Evolutionary conservation across 2,113 vertebrate species (phyloP).

Genomic region (Poicephalus gulielmi): DNA sequence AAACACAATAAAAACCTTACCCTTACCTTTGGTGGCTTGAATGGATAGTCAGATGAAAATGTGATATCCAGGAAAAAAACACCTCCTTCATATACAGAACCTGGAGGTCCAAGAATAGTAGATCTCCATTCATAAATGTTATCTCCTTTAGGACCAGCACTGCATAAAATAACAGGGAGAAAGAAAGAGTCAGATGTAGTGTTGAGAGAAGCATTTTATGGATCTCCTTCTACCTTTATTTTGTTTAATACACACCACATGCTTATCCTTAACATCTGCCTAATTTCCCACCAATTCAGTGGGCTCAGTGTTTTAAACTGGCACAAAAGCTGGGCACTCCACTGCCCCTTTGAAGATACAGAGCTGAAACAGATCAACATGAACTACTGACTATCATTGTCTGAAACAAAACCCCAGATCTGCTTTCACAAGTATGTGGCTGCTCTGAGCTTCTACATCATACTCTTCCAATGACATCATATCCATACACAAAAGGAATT

Average conservation of each 20-base stretch:
- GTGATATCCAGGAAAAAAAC: conserved; percentile 98
- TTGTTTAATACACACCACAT: not conserved
- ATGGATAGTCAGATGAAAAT: conserved; percentile 97
- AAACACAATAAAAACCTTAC: conserved; percentile 12
- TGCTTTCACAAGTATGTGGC: not conserved
- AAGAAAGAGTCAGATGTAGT: conserved; percentile 6
- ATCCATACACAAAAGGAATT: not conserved
- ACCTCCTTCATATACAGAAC: conserved; percentile 95
- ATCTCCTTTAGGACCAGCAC: conserved; percentile 95
- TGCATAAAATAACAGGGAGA: conserved; percentile 56
- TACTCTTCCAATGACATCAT: not conserved
- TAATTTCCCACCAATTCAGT: not conserved
- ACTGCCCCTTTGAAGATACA: not conserved
- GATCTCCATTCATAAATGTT: conserved; percentile 99
- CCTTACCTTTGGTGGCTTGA: conserved; percentile 97
- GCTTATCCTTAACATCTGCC: not conserved
- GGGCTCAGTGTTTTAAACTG: not conserved
- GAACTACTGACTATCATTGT: not conserved
- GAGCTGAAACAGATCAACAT: not conserved
- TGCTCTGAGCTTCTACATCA: not conserved
- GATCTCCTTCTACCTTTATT: not conserved
- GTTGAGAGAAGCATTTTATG: not conserved
- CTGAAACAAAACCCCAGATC: not conserved
- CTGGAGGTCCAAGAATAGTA: conserved; percentile 95
- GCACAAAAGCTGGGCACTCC: not conserved